phyloP scores from a whole-genome alignment of 2,888 invertebrate species.

The Lamproptera curius region DNA sequence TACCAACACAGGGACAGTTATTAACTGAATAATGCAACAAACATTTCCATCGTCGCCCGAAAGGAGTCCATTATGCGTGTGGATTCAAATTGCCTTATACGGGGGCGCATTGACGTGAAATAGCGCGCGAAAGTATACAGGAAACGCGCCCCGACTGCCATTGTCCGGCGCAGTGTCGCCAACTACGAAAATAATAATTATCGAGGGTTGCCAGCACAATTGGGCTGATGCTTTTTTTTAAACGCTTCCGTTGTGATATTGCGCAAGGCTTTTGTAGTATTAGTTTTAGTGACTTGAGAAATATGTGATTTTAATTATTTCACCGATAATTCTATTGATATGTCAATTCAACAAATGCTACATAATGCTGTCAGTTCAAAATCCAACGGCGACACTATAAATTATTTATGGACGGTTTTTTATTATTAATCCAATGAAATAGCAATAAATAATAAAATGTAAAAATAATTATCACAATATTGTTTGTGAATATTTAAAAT shows the following conservation, averaged over 20 bases:
- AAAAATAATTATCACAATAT: too few species aligned
- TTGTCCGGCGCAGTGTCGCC: conserved; percentile 73
- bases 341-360: too few species aligned
- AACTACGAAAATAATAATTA: conserved; percentile 78
- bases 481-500: too few species aligned
- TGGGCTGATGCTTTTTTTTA: conserved; percentile 46
- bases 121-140: conserved; percentile 77
- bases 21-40: conserved; percentile 36
- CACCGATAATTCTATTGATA: not conserved
- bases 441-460: too few species aligned
- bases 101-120: conserved; percentile 72
- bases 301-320: too few species aligned
- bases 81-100: conserved; percentile 74
- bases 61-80: conserved; percentile 60
- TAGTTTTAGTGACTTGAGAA: too few species aligned
- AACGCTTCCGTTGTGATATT: conserved; percentile 4
- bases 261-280: conserved; percentile 2
- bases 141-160: conserved; percentile 63
- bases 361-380: too few species aligned
- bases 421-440: too few species aligned
- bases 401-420: too few species aligned
- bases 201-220: conserved; percentile 69
- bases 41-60: conserved; percentile 57
- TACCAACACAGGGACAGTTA: conserved; percentile 27
- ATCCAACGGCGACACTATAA: too few species aligned